A percentile compares a stretch with the other conserved stretches of the same genome.
These are phyloP conservation scores for Eremobia ochroleuca DNA, from an alignment of 2,888 invertebrate genomes.

Conservation along the genomic window DNA sequence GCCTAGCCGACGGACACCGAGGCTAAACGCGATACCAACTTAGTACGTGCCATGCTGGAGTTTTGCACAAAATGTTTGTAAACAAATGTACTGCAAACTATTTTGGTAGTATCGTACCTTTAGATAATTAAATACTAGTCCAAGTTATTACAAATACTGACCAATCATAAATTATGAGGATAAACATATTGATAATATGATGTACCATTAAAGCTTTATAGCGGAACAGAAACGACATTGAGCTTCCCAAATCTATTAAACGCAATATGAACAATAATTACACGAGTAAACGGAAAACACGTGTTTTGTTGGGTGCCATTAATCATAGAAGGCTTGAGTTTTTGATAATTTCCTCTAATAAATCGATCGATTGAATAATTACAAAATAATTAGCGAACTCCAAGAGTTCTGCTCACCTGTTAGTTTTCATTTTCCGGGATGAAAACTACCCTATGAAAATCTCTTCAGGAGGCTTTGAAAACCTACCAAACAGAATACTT, in stretches of 20 bases:
- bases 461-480: background rate
- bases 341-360: background rate
- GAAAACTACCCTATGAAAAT: background rate
- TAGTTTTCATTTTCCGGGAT: background rate
- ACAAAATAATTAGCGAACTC: background rate
- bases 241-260: conserved; percentile 34
- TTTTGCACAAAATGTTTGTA: conserved; percentile 47
- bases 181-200: conserved; percentile 25
- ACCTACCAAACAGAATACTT: background rate
- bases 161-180: conserved; percentile 9
- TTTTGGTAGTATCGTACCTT: conserved; percentile 39
- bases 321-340: background rate
- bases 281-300: conserved; percentile 7
- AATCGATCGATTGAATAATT: conserved; percentile 4
- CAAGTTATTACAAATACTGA: background rate
- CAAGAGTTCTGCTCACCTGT: too few relatives aligned
- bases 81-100: conserved; percentile 36
- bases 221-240: conserved; percentile 34
- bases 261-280: conserved; percentile 23
- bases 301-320: background rate
- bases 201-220: conserved; percentile 36
- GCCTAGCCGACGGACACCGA: conserved; percentile 5
- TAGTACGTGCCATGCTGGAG: conserved; percentile 35
- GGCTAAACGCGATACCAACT: conserved; percentile 34
- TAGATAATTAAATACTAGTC: background rate